Evolutionary conservation across 2,113 vertebrate genomes (phyloP).

Genomic region (Arvicanthis niloticus): DNA sequence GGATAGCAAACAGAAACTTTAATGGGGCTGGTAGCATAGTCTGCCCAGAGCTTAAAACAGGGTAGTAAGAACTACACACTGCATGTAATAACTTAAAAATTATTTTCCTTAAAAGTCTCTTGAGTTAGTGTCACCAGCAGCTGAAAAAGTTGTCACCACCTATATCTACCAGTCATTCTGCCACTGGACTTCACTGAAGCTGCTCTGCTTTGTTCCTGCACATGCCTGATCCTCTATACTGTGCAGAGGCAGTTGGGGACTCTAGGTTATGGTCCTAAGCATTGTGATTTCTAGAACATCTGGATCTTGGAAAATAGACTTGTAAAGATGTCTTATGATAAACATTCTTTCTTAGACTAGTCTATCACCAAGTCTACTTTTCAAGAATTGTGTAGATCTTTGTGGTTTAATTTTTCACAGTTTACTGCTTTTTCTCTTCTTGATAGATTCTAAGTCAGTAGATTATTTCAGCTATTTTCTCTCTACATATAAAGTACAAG

Average conservation of each 20-base stretch:
- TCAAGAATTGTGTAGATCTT: background rate
- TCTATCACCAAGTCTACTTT: background rate
- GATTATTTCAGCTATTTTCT: background rate
- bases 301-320: background rate
- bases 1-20: too few species aligned
- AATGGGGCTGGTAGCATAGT: too few species aligned
- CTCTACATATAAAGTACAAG: background rate
- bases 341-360: background rate
- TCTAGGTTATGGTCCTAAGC: background rate
- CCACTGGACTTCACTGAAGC: rapidly evolving
- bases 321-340: background rate
- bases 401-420: background rate
- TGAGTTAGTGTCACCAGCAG: background rate
- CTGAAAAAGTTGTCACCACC: too few species aligned
- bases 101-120: background rate
- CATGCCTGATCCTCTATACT: background rate
- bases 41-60: too few species aligned
- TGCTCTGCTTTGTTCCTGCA: background rate
- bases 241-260: too few species aligned
- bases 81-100: background rate
- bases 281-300: background rate
- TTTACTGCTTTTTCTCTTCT: background rate
- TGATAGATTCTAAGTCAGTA: background rate
- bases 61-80: too few species aligned
- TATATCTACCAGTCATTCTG: background rate